A percentile compares a stretch with the other conserved stretches of the same genome.
Evolutionary conservation across 2,888 invertebrate species (phyloP).

Genomic region (Drosophila prolongata): DNA sequence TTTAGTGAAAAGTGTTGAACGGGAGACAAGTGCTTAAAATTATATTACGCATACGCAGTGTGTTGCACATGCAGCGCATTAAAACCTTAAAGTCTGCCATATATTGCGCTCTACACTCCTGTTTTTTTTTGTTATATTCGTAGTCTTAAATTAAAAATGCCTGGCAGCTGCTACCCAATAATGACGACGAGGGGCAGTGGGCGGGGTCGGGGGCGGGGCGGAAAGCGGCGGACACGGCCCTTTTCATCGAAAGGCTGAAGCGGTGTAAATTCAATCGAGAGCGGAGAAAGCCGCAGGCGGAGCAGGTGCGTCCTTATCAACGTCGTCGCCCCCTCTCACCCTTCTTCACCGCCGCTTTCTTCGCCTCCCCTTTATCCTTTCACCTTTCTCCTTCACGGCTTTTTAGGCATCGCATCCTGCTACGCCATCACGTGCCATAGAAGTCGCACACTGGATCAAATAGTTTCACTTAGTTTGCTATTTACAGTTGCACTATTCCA

Average conservation of each 20-base stretch:
- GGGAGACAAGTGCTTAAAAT: constrained; percentile 34
- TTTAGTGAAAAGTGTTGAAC: constrained; percentile 45
- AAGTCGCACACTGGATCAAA: constrained; percentile 11
- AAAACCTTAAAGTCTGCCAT: constrained; percentile 19
- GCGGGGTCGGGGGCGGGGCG: neutral
- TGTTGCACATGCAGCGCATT: constrained; percentile 22
- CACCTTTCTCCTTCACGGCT: neutral
- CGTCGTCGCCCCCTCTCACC: neutral
- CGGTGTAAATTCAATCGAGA: constrained; percentile 43
- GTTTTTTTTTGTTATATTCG: constrained; percentile 9
- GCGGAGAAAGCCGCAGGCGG: constrained; percentile 43
- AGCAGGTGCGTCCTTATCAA: constrained; percentile 48
- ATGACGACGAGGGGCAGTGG: constrained; percentile 8
- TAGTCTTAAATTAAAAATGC: constrained; percentile 47
- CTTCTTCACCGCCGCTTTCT: too few relatives aligned
- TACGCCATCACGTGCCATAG: constrained; percentile 23
- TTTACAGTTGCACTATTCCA: too few relatives aligned
- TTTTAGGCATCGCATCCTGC: constrained; percentile 1
- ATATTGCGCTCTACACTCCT: constrained; percentile 6
- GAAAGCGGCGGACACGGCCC: neutral
- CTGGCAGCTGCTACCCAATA: constrained; percentile 43
- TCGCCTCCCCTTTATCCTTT: neutral
- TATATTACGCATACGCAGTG: constrained; percentile 50
- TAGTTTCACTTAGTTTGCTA: too few relatives aligned
- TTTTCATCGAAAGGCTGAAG: constrained; percentile 18